phyloP scores from a whole-genome alignment of 2,888 invertebrate species.

The Caenorhabditis afra region DNA sequence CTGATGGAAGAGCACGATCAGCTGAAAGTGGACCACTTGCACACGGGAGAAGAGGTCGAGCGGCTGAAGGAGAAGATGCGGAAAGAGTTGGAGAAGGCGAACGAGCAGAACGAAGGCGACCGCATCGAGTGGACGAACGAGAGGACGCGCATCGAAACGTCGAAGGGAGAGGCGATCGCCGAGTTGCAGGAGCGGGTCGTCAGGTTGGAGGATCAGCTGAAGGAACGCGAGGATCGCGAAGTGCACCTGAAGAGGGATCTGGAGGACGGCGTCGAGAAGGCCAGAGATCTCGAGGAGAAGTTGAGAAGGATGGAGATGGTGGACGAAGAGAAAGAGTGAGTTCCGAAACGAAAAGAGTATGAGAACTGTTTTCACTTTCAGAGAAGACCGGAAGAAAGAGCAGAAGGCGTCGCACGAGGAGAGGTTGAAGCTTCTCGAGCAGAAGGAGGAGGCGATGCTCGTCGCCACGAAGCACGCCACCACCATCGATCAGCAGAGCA shows the following conservation, averaged over 20 bases:
- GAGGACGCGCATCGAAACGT: slow-evolving; percentile 46
- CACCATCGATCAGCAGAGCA: slow-evolving; percentile 26
- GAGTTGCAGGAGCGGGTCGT: slow-evolving; percentile 53
- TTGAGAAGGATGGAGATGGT: slow-evolving; percentile 23
- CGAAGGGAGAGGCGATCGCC: slow-evolving; percentile 37
- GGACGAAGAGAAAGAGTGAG: slow-evolving; percentile 49
- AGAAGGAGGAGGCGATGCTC: slow-evolving; percentile 55
- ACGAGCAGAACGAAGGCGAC: slow-evolving; percentile 56
- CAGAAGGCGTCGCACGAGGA: slow-evolving; percentile 47
- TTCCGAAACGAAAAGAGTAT: not conserved
- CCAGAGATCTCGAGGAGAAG: slow-evolving; percentile 35
- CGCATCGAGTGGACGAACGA: slow-evolving; percentile 44
- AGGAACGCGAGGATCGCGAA: slow-evolving; percentile 57
- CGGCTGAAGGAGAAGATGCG: slow-evolving; percentile 41
- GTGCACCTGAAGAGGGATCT: slow-evolving; percentile 33
- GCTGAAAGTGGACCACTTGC: slow-evolving; percentile 50
- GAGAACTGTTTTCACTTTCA: slow-evolving; percentile 12
- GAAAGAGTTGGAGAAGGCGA: slow-evolving; percentile 53
- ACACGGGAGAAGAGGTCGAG: slow-evolving; percentile 38
- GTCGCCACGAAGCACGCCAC: slow-evolving; percentile 32
- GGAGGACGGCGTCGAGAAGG: slow-evolving; percentile 49
- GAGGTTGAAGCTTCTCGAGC: slow-evolving; percentile 49
- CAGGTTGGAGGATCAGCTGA: slow-evolving; percentile 56
- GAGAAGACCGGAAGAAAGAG: slow-evolving; percentile 56
- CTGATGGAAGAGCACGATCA: slow-evolving; percentile 62